Percentiles rank a stretch among this genome's conserved stretches.
Conservation (phyloP, 1,140 invertebrate species). For the Laodelphax striatellus region DNA sequence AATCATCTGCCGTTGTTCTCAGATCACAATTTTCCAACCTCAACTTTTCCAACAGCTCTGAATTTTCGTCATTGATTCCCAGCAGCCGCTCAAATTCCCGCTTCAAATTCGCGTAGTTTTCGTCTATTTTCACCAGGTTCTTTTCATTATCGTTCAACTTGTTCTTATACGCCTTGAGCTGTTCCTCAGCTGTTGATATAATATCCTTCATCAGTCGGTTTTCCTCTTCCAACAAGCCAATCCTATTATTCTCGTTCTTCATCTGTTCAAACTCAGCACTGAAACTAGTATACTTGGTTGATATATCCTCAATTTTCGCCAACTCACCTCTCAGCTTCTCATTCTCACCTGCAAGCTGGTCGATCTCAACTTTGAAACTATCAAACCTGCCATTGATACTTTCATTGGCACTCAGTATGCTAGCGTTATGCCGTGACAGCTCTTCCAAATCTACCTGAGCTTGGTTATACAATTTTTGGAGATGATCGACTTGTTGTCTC, state of each 20-base stretch:
- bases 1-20: conserved; percentile 26
- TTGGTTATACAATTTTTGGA: too few relatives aligned
- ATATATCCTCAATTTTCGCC: conserved; percentile 15
- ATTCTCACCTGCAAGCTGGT: conserved; percentile 35
- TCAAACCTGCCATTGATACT: neutral
- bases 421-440: too few relatives aligned
- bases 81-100: too few relatives aligned
- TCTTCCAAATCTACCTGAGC: too few relatives aligned
- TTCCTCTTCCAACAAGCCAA: conserved; percentile 35
- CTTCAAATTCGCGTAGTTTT: neutral
- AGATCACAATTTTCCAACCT: conserved; percentile 15
- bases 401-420: neutral
- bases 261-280: conserved; percentile 26
- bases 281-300: neutral
- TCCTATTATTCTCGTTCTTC: conserved; percentile 34
- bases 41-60: conserved; percentile 17
- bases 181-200: conserved; percentile 14
- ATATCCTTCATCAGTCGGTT: conserved; percentile 27
- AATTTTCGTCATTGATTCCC: neutral
- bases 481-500: too few relatives aligned
- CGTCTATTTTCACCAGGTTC: conserved; percentile 1
- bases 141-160: neutral
- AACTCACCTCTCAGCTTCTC: conserved; percentile 28
- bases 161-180: neutral
- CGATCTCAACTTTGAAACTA: neutral